Evolutionary conservation across 2,113 vertebrate species (phyloP).

Genomic region (Siphamia tubifer): DNA sequence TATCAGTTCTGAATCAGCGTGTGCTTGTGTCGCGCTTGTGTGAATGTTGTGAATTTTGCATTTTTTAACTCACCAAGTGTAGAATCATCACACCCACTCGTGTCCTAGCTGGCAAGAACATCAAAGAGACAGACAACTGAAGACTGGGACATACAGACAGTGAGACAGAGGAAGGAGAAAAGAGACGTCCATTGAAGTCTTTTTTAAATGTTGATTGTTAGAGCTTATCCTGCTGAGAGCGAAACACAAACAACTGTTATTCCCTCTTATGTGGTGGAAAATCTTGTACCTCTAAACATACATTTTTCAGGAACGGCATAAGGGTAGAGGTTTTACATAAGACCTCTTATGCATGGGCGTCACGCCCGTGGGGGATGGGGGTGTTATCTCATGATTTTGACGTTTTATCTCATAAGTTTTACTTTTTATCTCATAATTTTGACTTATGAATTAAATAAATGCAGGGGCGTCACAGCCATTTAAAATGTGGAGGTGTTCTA

Average conservation of each 20-base stretch:
- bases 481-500: too few relatives aligned
- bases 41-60: conserved; percentile 10
- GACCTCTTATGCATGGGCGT: too few relatives aligned
- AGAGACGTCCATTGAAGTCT: conserved; percentile 18
- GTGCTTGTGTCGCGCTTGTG: background rate
- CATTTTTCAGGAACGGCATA: background rate
- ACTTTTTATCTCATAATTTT: too few relatives aligned
- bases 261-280: background rate
- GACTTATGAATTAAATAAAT: too few relatives aligned
- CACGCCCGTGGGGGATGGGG: too few relatives aligned
- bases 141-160: conserved; percentile 14
- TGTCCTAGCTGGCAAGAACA: conserved; percentile 35
- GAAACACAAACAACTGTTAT: background rate
- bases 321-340: background rate
- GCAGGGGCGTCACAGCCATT: too few relatives aligned
- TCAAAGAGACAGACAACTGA: conserved; percentile 41
- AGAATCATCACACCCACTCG: conserved; percentile 16
- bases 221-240: conserved; percentile 18
- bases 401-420: too few relatives aligned
- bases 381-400: too few relatives aligned
- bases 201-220: conserved; percentile 56
- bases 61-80: conserved; percentile 17
- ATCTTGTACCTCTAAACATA: background rate
- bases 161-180: background rate
- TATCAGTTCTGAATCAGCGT: conserved; percentile 3